Evolutionary conservation across 2,113 vertebrate species (phyloP).

Genomic region (Raja brachyura): DNA sequence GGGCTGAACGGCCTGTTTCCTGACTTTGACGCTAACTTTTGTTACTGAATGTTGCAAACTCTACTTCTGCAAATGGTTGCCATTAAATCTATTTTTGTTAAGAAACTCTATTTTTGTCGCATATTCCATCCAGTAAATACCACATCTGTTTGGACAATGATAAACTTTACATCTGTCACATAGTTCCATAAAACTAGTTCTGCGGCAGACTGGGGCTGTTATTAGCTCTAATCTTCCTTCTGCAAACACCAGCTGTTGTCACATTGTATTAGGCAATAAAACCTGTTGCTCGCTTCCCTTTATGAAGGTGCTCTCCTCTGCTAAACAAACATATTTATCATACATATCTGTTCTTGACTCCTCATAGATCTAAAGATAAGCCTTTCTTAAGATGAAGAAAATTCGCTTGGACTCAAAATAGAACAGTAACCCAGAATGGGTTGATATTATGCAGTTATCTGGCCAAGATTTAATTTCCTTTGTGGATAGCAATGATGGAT

Average conservation of each 20-base stretch:
- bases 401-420: neutral
- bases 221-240: conserved; percentile 8
- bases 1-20: too few species aligned
- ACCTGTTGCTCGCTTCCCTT: neutral
- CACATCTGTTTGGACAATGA: neutral
- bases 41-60: neutral
- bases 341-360: neutral
- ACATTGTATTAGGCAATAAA: neutral
- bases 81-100: conserved; percentile 13
- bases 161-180: conserved; percentile 2
- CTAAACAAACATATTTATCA: neutral
- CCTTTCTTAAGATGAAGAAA: neutral
- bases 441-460: neutral
- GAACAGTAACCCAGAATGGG: neutral
- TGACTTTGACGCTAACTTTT: neutral
- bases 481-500: neutral
- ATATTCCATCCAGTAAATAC: neutral
- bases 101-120: neutral
- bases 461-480: neutral
- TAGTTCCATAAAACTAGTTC: neutral
- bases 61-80: neutral
- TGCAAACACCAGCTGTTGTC: neutral
- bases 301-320: neutral
- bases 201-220: neutral
- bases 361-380: neutral